Evolutionary conservation across 2,113 vertebrate genomes (phyloP).

Genomic region (Nasalis larvatus): DNA sequence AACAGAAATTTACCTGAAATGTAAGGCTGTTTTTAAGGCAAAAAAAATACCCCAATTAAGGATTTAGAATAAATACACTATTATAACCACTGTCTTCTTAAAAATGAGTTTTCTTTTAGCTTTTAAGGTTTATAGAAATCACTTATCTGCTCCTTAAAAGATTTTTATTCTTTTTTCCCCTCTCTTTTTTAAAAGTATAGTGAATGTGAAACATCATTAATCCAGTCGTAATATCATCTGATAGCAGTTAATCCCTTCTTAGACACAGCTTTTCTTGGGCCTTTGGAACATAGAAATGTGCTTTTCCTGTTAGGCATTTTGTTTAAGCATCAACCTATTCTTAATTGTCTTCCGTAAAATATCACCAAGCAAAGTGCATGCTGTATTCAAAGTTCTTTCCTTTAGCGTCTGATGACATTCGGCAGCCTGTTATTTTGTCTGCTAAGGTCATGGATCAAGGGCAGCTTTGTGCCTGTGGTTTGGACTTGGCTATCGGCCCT

Average conservation of each 20-base stretch:
- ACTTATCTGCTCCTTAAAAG: conserved; percentile 80
- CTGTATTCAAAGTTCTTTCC: conserved; percentile 78
- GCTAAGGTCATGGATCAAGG: conserved; percentile 86
- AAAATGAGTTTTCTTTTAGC: conserved; percentile 59
- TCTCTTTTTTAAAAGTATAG: conserved; percentile 78
- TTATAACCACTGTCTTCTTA: conserved; percentile 31
- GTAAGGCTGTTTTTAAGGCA: conserved; percentile 28
- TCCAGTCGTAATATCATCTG: conserved; percentile 87
- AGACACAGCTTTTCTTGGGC: conserved; percentile 80
- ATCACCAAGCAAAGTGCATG: conserved; percentile 77
- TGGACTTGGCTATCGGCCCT: conserved; percentile 81
- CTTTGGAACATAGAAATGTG: conserved; percentile 82
- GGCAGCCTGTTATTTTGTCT: conserved; percentile 80
- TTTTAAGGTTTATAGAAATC: conserved; percentile 80
- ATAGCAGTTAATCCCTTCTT: conserved; percentile 88
- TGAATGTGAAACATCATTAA: conserved; percentile 84
- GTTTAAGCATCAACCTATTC: conserved; percentile 82
- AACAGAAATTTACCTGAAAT: conserved; percentile 61
- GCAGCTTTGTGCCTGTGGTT: conserved; percentile 82
- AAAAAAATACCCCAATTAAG: conserved; percentile 66
- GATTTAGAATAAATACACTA: conserved; percentile 69
- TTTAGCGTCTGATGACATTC: conserved; percentile 66
- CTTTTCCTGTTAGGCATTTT: conserved; percentile 82
- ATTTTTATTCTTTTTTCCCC: conserved; percentile 17
- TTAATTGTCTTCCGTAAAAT: conserved; percentile 81